Evolutionary conservation across 2,113 vertebrate species (phyloP).

Genomic region (Anguilla rostrata): DNA sequence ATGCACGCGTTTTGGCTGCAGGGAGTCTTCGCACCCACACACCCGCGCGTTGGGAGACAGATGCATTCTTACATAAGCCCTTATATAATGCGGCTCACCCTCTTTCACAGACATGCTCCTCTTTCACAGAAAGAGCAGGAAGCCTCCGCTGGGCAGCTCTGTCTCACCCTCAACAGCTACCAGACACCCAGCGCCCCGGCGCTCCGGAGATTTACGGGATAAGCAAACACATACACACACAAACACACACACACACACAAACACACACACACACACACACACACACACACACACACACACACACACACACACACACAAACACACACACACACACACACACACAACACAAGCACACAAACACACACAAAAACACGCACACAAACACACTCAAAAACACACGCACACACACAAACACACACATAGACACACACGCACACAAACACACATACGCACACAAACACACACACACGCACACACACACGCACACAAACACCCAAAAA

Average conservation of each 20-base stretch:
- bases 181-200: not conserved
- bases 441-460: not conserved
- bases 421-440: not conserved
- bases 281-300: too few species aligned
- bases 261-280: not conserved
- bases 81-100: conserved; percentile 66
- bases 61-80: conserved; percentile 71
- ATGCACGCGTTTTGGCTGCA: conserved; percentile 22
- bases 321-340: too few species aligned
- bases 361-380: not conserved
- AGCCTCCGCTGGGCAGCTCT: conserved; percentile 46
- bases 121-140: conserved; percentile 46
- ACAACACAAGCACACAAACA: not conserved
- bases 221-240: not conserved
- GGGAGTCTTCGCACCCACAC: conserved; percentile 56
- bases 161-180: conserved; percentile 32
- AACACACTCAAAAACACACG: too few species aligned
- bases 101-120: conserved; percentile 53
- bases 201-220: not conserved
- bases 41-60: conserved; percentile 65
- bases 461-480: not conserved
- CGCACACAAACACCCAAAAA: not conserved
- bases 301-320: not conserved
- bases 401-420: too few species aligned
- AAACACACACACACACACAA: not conserved